Evolutionary conservation across 2,113 vertebrate genomes (phyloP).

Genomic region (Cyprinodon tularosa): DNA sequence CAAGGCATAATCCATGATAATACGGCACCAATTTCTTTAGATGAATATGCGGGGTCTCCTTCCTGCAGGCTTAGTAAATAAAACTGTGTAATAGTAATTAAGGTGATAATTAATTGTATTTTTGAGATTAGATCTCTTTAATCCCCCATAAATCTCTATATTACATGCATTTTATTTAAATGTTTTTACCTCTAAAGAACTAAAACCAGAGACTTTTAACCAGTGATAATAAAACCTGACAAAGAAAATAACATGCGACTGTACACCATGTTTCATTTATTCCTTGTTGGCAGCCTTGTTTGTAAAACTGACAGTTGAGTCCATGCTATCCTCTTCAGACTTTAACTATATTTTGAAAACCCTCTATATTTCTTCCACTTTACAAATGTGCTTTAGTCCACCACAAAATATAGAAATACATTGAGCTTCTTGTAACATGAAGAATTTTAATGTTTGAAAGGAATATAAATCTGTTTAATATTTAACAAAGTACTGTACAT

Average conservation of each 20-base stretch:
- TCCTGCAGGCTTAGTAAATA: constrained; percentile 80
- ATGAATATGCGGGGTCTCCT: constrained; percentile 74
- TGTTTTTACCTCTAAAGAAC: not conserved
- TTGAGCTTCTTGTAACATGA: too few species aligned
- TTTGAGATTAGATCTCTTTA: constrained; percentile 69
- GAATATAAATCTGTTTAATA: too few species aligned
- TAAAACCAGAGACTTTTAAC: not conserved
- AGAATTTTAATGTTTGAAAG: too few species aligned
- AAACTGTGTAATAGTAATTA: constrained; percentile 78
- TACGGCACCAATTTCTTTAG: constrained; percentile 69
- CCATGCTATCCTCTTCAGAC: not conserved
- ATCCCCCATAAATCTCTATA: constrained; percentile 45
- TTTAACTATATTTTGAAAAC: not conserved
- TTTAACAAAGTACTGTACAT: too few species aligned
- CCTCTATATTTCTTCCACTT: not conserved
- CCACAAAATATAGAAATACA: not conserved
- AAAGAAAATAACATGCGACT: not conserved
- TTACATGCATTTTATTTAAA: constrained; percentile 61
- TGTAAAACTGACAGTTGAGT: not conserved
- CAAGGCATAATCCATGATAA: constrained; percentile 77
- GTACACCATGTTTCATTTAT: not conserved
- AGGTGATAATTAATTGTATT: constrained; percentile 79
- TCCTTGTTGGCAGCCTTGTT: not conserved
- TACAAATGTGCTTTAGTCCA: not conserved
- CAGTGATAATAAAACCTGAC: too few species aligned